These are phyloP conservation scores for Castor canadensis DNA, from an alignment of 2,113 vertebrate species.

Conservation along the genomic window DNA sequence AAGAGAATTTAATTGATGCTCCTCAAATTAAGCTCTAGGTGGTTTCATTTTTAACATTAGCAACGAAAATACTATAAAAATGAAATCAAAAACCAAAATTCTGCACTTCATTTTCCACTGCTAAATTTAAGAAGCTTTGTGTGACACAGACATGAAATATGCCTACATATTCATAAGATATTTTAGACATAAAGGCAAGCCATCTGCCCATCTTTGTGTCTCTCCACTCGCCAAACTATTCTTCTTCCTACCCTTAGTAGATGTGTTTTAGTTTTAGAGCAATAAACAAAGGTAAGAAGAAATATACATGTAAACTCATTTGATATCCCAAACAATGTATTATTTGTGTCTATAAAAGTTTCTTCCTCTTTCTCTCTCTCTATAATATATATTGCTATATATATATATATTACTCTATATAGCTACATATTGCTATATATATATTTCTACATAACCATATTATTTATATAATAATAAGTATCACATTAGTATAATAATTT, in stretches of 20 bases:
- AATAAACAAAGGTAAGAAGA: conserved; percentile 4
- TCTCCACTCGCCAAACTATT: conserved; percentile 1
- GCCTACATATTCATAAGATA: conserved; percentile 50
- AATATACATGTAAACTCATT: not conserved
- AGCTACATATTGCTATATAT: too few relatives aligned
- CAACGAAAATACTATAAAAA: conserved; percentile 34
- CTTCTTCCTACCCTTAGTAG: not conserved
- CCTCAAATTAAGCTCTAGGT: conserved; percentile 23
- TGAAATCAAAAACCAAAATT: conserved; percentile 35
- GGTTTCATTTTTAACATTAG: conserved; percentile 44
- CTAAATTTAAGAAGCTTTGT: conserved; percentile 73
- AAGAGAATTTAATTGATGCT: not conserved
- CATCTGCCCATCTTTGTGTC: conserved; percentile 64
- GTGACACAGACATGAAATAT: conserved; percentile 41
- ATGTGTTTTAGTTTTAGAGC: conserved; percentile 44
- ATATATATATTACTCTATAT: not conserved
- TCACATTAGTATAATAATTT: too few relatives aligned
- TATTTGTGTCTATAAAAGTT: not conserved
- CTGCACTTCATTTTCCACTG: conserved; percentile 43
- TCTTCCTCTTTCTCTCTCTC: not conserved
- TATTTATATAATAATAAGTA: too few relatives aligned
- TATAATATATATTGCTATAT: not conserved
- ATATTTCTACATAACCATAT: too few relatives aligned
- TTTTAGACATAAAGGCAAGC: conserved; percentile 62
- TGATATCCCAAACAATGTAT: not conserved